phyloP scores from a whole-genome alignment of 2,888 invertebrate species.

The Dusona sp. region DNA sequence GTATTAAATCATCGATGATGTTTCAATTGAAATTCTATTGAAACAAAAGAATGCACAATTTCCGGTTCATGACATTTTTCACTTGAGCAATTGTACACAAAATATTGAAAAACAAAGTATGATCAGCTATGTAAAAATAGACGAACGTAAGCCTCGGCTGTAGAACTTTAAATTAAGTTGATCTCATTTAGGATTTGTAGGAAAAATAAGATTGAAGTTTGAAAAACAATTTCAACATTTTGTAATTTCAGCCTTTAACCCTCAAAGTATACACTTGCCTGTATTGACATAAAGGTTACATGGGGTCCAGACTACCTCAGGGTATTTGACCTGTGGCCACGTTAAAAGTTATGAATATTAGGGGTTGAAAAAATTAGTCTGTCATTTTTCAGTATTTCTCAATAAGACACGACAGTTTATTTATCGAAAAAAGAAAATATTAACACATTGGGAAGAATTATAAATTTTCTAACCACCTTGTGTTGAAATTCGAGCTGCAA shows the following conservation, averaged over 20 bases:
- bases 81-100: not conserved
- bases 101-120: not conserved
- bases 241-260: not conserved
- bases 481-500: not conserved
- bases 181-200: not conserved
- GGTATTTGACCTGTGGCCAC: too few species aligned
- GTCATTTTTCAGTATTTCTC: not conserved
- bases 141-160: conserved; percentile 12
- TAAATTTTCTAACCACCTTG: too few species aligned
- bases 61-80: not conserved
- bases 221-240: not conserved
- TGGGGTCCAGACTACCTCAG: not conserved
- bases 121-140: conserved; percentile 16
- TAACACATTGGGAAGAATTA: not conserved
- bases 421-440: not conserved
- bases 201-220: not conserved
- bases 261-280: not conserved
- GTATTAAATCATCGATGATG: not conserved
- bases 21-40: not conserved
- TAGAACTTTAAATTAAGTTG: not conserved
- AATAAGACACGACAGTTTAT: too few species aligned
- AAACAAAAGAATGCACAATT: not conserved
- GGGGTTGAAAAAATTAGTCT: not conserved
- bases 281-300: not conserved
- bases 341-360: too few species aligned